phyloP scores from a whole-genome alignment of 2,797 vertebrate genomes.

The Thunnus albacares region DNA sequence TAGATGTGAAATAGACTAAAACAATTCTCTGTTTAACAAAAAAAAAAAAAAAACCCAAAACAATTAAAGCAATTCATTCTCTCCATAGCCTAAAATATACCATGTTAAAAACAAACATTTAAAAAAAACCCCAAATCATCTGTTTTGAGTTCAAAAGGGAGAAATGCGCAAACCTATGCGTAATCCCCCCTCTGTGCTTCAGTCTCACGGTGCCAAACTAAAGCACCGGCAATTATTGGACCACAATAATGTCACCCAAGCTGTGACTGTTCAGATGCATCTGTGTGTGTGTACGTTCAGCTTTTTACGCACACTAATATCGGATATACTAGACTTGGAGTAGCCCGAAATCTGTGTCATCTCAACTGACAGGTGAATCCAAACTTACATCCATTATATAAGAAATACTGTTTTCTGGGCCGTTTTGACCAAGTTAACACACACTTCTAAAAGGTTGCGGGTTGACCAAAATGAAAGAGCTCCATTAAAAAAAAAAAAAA shows the following conservation, averaged over 20 bases:
- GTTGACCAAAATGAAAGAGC: slow-evolving; percentile 24
- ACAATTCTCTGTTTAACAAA: slow-evolving; percentile 61
- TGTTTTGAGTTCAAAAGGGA: slow-evolving; percentile 16
- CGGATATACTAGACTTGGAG: not conserved
- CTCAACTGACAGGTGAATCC: slow-evolving; percentile 29
- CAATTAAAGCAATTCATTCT: slow-evolving; percentile 49
- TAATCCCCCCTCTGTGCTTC: not conserved
- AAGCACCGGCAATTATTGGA: slow-evolving; percentile 27
- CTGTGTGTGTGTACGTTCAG: not conserved
- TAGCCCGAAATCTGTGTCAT: not conserved
- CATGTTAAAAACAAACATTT: slow-evolving; percentile 49
- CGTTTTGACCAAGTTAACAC: slow-evolving; percentile 20
- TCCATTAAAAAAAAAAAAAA: slow-evolving; percentile 15
- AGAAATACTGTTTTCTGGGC: slow-evolving; percentile 41
- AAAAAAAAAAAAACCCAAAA: slow-evolving; percentile 15
- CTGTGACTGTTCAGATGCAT: not conserved
- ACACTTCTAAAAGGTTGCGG: slow-evolving; percentile 18
- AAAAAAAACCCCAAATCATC: slow-evolving; percentile 24
- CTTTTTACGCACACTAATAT: not conserved
- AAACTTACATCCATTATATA: slow-evolving; percentile 21
- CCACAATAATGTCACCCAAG: not conserved
- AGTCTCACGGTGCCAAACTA: slow-evolving; percentile 7
- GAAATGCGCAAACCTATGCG: slow-evolving; percentile 20
- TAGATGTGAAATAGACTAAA: slow-evolving; percentile 77
- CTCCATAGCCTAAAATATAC: slow-evolving; percentile 47